Evolutionary conservation across 2,888 invertebrate species (phyloP).

Genomic region (Lasius platythorax): DNA sequence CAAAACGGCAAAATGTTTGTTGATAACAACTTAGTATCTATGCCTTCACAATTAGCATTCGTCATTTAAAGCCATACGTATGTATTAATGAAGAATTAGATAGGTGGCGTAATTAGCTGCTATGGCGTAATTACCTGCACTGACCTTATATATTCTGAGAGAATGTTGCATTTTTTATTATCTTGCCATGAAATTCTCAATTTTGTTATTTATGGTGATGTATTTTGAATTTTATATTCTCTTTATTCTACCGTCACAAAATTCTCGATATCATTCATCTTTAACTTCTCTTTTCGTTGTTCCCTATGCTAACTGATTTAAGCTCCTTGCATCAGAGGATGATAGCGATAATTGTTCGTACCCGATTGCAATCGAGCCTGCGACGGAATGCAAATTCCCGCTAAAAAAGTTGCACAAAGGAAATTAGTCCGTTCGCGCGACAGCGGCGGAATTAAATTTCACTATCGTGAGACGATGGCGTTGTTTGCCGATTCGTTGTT

Average conservation of each 20-base stretch:
- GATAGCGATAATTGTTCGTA: not conserved
- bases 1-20: too few relatives aligned
- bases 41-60: too few relatives aligned
- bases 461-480: slow-evolving; percentile 4
- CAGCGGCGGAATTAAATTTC: slow-evolving; percentile 49
- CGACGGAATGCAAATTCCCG: not conserved
- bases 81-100: too few relatives aligned
- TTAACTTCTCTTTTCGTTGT: not conserved
- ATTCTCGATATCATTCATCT: not conserved
- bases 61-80: too few relatives aligned
- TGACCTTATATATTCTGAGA: not conserved
- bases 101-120: too few relatives aligned
- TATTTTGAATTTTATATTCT: not conserved
- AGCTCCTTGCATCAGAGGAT: not conserved
- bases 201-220: not conserved
- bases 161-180: not conserved
- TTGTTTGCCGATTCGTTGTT: slow-evolving; percentile 25
- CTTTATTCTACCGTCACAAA: not conserved
- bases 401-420: slow-evolving; percentile 40
- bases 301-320: not conserved
- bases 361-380: not conserved
- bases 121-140: too few relatives aligned
- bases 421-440: slow-evolving; percentile 40
- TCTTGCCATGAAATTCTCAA: not conserved
- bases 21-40: too few relatives aligned